Base-by-base conservation (phyloP, 1,140 invertebrate genomes). In the Brachionus plicatilis region DNA sequence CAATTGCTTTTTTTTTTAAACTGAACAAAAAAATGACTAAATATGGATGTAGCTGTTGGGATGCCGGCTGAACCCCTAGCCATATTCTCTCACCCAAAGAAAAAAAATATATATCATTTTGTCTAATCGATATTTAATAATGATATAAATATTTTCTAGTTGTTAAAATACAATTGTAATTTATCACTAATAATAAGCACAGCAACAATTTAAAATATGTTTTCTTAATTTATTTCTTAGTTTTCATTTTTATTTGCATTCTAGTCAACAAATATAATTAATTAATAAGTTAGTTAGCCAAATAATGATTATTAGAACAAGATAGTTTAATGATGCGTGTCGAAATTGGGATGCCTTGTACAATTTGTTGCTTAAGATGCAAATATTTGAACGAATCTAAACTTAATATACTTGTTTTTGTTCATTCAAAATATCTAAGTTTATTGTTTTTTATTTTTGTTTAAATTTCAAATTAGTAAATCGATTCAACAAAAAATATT, bases 131-230 rank as follows among this genome's bases (percentile, higher is more conserved):
- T 43, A 72, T 72, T 72, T 72, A 72, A 72, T 70, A 70, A 70
- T 70, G 11, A 70, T 72, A 72, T 72, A 72, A 72, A 72, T 72
- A 72, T 43, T 72, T 43, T 20, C 24, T 43, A 72, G 68, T 41
- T 72, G 68, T 47, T 72, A 72, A 41, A 72, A 72, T 72, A 17
- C 68, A 72, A 72, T 72, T 72, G 68, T 72, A 72, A 72, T 72
- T 72, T 72, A 72, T 72, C 68, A 72, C 68, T 72, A 43, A 24
- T 14, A 41, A 68, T 14, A 68, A 43, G 41, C 12, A 72, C 33
- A 72, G 68, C 33, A 41, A 43, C 53, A 60, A 60, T 60, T 60
- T 60, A 72, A 72, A 72, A 72, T 72, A 72, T 72, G 68, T 43
- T 72, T 72, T 72, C 68, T 45, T 72, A 43, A 72, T 72, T 72